Conservation (phyloP, 2,113 vertebrate species). For the Brachypodius melanocephalos region DNA sequence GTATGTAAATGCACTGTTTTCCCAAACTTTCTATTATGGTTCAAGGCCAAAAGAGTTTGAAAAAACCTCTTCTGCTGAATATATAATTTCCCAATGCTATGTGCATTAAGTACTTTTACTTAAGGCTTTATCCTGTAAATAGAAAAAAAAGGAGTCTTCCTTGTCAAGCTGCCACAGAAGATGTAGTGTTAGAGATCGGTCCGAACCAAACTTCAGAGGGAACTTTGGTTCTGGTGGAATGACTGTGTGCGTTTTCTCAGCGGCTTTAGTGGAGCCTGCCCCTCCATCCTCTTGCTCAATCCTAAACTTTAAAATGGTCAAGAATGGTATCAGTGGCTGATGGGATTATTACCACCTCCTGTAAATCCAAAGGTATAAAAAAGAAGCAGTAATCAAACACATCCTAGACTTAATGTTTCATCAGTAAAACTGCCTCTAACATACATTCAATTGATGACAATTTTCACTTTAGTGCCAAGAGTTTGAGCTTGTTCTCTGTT, state of each 20-base stretch:
- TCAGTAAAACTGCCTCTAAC: not conserved
- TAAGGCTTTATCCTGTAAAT: not conserved
- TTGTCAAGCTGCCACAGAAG: not conserved
- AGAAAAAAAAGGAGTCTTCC: not conserved
- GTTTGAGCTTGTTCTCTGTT: not conserved
- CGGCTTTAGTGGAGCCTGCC: not conserved
- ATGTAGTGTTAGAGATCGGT: not conserved
- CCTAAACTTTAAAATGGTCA: not conserved
- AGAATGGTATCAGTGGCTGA: not conserved
- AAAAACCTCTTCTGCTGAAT: not conserved
- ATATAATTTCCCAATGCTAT: not conserved
- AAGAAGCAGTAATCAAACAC: not conserved
- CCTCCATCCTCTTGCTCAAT: not conserved
- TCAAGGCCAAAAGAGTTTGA: not conserved
- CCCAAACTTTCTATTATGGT: not conserved
- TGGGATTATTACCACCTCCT: not conserved
- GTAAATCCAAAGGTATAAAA: not conserved
- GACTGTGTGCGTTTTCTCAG: not conserved
- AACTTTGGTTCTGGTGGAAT: not conserved
- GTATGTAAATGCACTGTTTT: not conserved
- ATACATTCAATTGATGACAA: not conserved
- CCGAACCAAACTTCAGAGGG: not conserved
- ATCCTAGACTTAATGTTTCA: not conserved
- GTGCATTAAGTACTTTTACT: not conserved
- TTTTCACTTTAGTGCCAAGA: not conserved